Base-by-base conservation (phyloP, 1,140 invertebrate genomes). In the Chelonus insularis region DNA sequence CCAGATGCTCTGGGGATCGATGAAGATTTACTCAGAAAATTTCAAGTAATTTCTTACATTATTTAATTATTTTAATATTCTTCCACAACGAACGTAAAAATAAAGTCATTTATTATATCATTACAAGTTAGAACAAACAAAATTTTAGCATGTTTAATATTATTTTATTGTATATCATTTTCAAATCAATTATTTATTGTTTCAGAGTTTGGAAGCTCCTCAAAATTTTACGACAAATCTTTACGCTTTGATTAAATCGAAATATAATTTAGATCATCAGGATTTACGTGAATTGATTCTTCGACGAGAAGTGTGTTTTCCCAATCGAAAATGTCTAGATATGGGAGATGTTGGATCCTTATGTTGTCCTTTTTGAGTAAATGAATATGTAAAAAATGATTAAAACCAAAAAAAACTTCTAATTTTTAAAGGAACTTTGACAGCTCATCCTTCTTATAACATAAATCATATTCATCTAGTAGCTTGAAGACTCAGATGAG, bases 181-280 rank as follows among this genome's bases (percentile, higher is more conserved):
- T 59, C 16, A 48, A 54, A 18, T 34, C n/a, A 29, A 47, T n/a
- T 20, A 59, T 14, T 39, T 14, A 37, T 47, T 34, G 37, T 59
- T 70, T 23, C 62, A 68, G 69, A 45, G 34, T 32, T 57, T 68
- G 5, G 21, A 64, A 5, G 57, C 52, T 4, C 68, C 68, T 36
- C 50, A 65, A 18, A 68, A 71, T 50, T 71, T 71, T 34, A 64
- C 65, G 3, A 62, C 57, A 16, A 66, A 71, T 62, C 54, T 71
- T 20, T 71, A 67, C 58, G 29, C 21, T 16, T 67, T 63, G 48
- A 64, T 66, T 6, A 59, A 60, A 45, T 25, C 50, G 7, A 43
- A 57, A 20, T 71, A 58, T 37, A 47, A 62, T 57, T 55, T 71
- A 5, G 45, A 56, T 20, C 34, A 57, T 7, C 6, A 7, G 1